A percentile compares a stretch with the other conserved stretches of the same genome.
Conservation (phyloP, 2,888 invertebrate genomes). For the Macrosoma leucophasiata region DNA sequence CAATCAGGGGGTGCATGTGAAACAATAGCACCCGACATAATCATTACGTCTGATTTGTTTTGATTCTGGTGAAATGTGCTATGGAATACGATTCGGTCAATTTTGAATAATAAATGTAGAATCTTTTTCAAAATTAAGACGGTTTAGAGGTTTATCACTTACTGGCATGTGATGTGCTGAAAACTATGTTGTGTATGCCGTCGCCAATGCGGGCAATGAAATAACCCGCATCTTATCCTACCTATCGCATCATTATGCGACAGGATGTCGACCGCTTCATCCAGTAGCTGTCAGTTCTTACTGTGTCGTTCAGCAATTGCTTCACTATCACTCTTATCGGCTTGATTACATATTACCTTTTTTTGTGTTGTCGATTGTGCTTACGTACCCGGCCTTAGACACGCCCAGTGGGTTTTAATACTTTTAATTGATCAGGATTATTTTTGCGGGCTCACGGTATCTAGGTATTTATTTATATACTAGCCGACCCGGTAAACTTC, state of each 20-base stretch:
- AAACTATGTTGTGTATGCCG: constrained; percentile 54
- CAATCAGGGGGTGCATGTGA: too few species aligned
- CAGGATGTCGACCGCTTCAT: constrained; percentile 53
- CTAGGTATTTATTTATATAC: neutral
- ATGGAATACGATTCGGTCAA: too few species aligned
- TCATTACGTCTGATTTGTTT: too few species aligned
- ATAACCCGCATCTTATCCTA: too few species aligned
- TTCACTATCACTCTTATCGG: constrained; percentile 70
- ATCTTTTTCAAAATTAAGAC: too few species aligned
- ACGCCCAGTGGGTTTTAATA: constrained; percentile 13
- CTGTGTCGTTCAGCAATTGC: constrained; percentile 71
- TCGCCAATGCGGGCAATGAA: constrained; percentile 35
- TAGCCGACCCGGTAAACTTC: too few species aligned
- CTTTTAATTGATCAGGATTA: constrained; percentile 14
- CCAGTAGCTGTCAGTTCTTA: constrained; percentile 75
- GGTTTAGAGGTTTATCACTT: too few species aligned
- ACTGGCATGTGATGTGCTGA: constrained; percentile 31
- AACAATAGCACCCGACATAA: too few species aligned
- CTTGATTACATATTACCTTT: constrained; percentile 61
- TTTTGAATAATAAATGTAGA: too few species aligned
- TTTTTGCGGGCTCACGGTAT: constrained; percentile 2
- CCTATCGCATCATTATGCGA: constrained; percentile 66
- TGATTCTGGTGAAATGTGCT: too few species aligned
- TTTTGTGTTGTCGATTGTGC: constrained; percentile 17
- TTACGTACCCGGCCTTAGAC: constrained; percentile 2